Evolutionary conservation across 2,797 vertebrate genomes (phyloP), one percentile per base, ranked within the genome.

Genomic region (Lacerta agilis): DNA sequence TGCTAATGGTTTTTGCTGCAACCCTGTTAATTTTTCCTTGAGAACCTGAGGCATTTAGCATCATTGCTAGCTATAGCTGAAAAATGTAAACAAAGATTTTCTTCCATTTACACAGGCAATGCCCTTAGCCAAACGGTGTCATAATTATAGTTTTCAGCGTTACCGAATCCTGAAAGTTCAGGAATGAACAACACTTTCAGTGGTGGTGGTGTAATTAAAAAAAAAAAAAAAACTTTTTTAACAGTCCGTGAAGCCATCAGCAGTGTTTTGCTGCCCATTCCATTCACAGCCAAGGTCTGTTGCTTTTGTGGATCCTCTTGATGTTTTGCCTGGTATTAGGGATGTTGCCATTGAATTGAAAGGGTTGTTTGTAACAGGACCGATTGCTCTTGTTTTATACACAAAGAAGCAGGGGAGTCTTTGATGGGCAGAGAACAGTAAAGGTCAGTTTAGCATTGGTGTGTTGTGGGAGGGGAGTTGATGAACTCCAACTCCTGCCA

Each of bases 181-280:
- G 67, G 29, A 69, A 69, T 69, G 29, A 4, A 29, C 29, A 29
- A n/a, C 27, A 11, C 29, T n/a, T 29, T 69, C 67, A 69, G 27
- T 69, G 29, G 67, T 69, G 29, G 10, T 69, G 67, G 67, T 55
- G 13, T 15, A 55, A 55, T 15, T 55, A 15, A 55, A 55, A 49
- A 7, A 49, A 49, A 7, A 49, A 49, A 1, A 13, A 49, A 13
- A 13, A 3, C 67, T 67, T 67, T 23, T 66, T 66, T 27, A 29
- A 69, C 38, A 38, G 18, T 36, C 18, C 1, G 72, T 38, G 36
- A 38, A 23, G 49, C 69, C 61, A 18, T 25, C 61, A 23, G 77
- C 82, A 91, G 89, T 76, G 61, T 86, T 89, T 55, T 86, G 88
- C 66, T 76, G 55, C 76, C 67, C 8, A 67, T 86, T 45, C 27